phyloP scores from a whole-genome alignment of 2,113 vertebrate species.

The Penelope pileata region DNA sequence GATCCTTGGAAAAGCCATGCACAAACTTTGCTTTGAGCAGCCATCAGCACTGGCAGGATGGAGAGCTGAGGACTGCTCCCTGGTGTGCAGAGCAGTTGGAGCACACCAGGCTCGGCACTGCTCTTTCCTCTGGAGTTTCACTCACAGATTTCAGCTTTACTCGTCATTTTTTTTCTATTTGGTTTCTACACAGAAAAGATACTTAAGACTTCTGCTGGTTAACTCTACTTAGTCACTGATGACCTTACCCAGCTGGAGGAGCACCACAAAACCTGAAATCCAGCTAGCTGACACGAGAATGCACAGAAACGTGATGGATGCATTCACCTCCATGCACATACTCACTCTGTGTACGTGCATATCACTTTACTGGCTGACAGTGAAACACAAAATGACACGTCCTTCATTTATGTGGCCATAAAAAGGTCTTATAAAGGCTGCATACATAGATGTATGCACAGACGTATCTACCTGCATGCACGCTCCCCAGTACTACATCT shows the following conservation, averaged over 20 bases:
- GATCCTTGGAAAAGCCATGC: not conserved
- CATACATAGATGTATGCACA: no score
- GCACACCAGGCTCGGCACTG: not conserved
- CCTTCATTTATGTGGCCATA: not conserved
- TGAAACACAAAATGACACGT: not conserved
- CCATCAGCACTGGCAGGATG: not conserved
- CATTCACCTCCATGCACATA: accelerated
- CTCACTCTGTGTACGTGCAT: accelerated
- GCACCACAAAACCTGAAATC: not conserved
- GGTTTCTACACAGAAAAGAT: not conserved
- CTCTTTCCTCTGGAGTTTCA: not conserved
- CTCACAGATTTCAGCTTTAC: accelerated
- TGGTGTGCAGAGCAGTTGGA: not conserved
- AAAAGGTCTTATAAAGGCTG: not conserved
- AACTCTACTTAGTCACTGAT: not conserved
- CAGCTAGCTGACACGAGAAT: not conserved
- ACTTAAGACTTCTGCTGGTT: not conserved
- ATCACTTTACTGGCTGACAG: not conserved
- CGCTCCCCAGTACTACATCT: accelerated
- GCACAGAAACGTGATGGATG: accelerated
- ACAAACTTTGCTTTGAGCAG: not conserved
- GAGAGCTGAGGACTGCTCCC: not conserved
- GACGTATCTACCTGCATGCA: not conserved
- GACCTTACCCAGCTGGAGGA: not conserved
- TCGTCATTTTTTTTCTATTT: not conserved